These are phyloP conservation scores for Arvicanthis niloticus DNA, from an alignment of 2,113 vertebrate species.

Conservation along the genomic window DNA sequence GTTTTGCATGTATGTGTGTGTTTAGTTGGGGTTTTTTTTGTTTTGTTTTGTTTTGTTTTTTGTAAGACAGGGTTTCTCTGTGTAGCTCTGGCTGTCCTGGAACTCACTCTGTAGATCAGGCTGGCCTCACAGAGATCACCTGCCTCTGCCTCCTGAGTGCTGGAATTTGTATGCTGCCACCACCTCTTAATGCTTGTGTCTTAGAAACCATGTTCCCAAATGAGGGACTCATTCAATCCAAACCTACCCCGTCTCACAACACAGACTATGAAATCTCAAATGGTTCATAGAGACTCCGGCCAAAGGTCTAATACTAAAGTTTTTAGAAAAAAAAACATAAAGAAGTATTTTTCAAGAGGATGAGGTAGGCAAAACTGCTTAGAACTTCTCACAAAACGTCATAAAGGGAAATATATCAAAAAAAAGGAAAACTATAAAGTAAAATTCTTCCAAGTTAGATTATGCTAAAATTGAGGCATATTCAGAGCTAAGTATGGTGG, in stretches of 20 bases:
- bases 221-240: not conserved
- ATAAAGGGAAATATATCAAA: not conserved
- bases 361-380: not conserved
- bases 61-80: not conserved
- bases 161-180: not conserved
- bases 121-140: not conserved
- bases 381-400: constrained; percentile 26
- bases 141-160: not conserved
- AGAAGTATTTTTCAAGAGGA: constrained; percentile 21
- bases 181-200: not conserved
- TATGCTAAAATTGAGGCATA: constrained; percentile 40
- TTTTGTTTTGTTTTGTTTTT: not conserved
- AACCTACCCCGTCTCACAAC: not conserved
- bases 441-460: constrained; percentile 38
- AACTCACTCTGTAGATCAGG: not conserved
- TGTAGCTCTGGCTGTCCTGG: not conserved
- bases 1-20: too few species aligned
- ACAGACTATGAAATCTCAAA: not conserved
- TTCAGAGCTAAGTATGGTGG: not conserved
- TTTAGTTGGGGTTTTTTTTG: too few species aligned
- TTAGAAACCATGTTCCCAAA: not conserved
- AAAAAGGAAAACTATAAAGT: not conserved
- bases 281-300: not conserved
- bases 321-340: constrained; percentile 28
- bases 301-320: constrained; percentile 4